Conservation (phyloP, 2,113 vertebrate species). For the Halichoerus grypus region DNA sequence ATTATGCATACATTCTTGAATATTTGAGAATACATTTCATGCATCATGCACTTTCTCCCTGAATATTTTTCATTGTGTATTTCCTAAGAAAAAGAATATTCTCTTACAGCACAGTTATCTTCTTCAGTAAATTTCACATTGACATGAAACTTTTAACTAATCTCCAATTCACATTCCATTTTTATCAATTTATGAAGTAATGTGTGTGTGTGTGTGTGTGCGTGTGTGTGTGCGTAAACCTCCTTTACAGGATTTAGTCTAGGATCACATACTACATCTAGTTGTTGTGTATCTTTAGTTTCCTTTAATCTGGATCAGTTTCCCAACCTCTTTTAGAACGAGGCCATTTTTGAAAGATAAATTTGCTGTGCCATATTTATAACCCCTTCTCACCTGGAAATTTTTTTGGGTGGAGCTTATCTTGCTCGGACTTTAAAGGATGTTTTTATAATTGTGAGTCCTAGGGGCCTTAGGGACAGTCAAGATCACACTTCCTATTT, state of each 20-base stretch:
- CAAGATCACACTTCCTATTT: too few species aligned
- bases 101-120: not conserved
- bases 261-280: not conserved
- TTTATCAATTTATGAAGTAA: not conserved
- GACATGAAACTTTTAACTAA: not conserved
- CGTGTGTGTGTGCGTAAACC: not conserved
- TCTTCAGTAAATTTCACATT: not conserved
- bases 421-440: too few species aligned
- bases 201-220: too few species aligned
- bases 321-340: not conserved
- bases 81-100: constrained; percentile 10
- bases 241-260: not conserved
- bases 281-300: not conserved
- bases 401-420: too few species aligned
- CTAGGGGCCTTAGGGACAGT: too few species aligned
- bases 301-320: not conserved
- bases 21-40: not conserved
- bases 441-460: too few species aligned
- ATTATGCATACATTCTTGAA: not conserved
- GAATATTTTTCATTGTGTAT: not conserved
- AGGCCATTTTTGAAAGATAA: not conserved
- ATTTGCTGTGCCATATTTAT: not conserved
- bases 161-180: not conserved
- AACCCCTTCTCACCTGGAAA: not conserved
- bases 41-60: not conserved